These are phyloP conservation scores for Cochlearius cochlearius DNA, from an alignment of 2,113 vertebrate genomes.

Conservation along the genomic window DNA sequence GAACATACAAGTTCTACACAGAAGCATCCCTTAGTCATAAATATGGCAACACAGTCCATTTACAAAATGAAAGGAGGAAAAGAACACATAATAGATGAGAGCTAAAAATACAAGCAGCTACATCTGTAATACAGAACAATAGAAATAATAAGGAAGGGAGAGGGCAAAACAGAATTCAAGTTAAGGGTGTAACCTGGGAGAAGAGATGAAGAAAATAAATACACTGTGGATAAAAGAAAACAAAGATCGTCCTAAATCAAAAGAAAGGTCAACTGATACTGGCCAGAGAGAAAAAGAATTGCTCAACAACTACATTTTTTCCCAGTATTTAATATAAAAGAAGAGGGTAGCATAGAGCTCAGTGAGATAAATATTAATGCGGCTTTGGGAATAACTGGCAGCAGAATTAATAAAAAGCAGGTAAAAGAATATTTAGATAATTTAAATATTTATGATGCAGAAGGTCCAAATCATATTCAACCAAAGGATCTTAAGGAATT, in stretches of 20 bases:
- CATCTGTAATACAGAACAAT: background rate
- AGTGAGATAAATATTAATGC: constrained; percentile 76
- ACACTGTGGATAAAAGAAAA: constrained; percentile 18
- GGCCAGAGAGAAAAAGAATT: background rate
- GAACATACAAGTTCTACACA: background rate
- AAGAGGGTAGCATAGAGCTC: constrained; percentile 28
- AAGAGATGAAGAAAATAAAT: constrained; percentile 39
- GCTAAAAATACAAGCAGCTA: constrained; percentile 36
- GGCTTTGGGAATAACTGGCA: constrained; percentile 69
- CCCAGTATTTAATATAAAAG: constrained; percentile 40
- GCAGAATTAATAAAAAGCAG: constrained; percentile 74
- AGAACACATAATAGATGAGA: background rate
- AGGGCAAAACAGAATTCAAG: background rate
- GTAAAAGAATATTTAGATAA: constrained; percentile 74
- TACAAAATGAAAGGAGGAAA: background rate
- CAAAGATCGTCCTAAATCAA: constrained; percentile 32
- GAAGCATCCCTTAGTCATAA: constrained; percentile 12
- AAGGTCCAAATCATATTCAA: constrained; percentile 49
- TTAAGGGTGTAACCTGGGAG: background rate
- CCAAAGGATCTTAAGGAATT: constrained; percentile 45
- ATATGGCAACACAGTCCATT: constrained; percentile 2
- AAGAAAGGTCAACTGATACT: constrained; percentile 8
- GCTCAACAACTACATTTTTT: constrained; percentile 6
- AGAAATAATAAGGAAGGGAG: constrained; percentile 11
- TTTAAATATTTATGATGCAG: constrained; percentile 79